These are phyloP conservation scores for Cebidichthys violaceus DNA, from an alignment of 2,113 vertebrate genomes.

Conservation along the genomic window DNA sequence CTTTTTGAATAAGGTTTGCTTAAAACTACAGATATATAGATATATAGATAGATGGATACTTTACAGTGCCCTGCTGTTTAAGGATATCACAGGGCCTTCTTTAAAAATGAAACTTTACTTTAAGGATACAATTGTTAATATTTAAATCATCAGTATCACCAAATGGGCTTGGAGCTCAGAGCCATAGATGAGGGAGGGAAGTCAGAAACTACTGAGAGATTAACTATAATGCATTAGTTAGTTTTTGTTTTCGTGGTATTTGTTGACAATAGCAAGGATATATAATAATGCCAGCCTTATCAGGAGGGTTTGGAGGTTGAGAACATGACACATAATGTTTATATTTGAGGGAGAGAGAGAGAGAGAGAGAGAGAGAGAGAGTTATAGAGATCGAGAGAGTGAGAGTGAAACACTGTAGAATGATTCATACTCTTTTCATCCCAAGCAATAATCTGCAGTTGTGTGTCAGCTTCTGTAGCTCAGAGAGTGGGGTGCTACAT, in stretches of 20 bases:
- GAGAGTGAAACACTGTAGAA: not conserved
- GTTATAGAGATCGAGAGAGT: not conserved
- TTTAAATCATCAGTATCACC: not conserved
- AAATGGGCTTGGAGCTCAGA: not conserved
- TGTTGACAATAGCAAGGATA: not conserved
- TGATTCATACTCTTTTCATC: constrained; percentile 36
- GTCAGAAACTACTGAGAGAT: not conserved
- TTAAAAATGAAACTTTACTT: not conserved
- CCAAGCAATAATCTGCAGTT: not conserved
- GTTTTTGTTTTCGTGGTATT: not conserved
- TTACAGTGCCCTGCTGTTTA: not conserved
- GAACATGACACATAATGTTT: not conserved
- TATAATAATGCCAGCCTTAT: not conserved
- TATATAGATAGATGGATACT: too few species aligned
- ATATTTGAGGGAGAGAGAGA: not conserved
- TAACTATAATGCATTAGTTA: not conserved
- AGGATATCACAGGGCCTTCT: not conserved
- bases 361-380: too few species aligned
- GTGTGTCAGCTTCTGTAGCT: constrained; percentile 8
- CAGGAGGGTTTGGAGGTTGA: not conserved
- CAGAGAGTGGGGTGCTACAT: not conserved
- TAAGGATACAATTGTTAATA: not conserved
- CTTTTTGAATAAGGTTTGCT: not conserved
- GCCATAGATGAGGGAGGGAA: not conserved
- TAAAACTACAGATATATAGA: too few species aligned